Evolutionary conservation across 1,140 invertebrate genomes (phyloP).

Genomic region (Penaeus vannamei): DNA sequence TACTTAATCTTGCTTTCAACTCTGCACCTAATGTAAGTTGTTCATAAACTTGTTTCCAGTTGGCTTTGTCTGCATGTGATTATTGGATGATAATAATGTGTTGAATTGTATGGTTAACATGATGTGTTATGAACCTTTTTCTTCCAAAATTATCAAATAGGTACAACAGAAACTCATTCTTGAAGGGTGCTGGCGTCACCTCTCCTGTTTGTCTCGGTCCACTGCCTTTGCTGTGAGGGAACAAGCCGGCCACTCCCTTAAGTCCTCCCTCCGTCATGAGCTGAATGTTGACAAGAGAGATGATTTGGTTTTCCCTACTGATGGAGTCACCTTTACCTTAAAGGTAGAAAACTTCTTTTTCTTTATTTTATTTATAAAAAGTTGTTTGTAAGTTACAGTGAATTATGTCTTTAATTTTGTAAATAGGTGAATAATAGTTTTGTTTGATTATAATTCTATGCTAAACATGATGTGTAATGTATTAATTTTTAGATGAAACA

Average conservation of each 20-base stretch:
- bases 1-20: constrained; percentile 71
- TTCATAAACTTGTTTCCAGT: background rate
- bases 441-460: background rate
- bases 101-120: background rate
- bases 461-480: background rate
- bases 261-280: constrained; percentile 86
- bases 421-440: background rate
- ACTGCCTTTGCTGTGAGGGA: constrained; percentile 86
- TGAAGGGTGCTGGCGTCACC: constrained; percentile 85
- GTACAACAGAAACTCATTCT: constrained; percentile 86
- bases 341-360: constrained; percentile 37
- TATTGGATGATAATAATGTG: background rate
- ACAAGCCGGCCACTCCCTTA: constrained; percentile 87
- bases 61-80: background rate
- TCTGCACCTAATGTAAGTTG: constrained; percentile 68
- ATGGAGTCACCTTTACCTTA: constrained; percentile 79
- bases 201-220: constrained; percentile 77
- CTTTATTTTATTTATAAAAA: background rate
- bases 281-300: constrained; percentile 85
- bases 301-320: constrained; percentile 82
- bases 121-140: background rate
- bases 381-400: background rate
- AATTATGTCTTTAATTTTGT: background rate
- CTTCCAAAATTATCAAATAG: constrained; percentile 70
- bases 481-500: background rate